Evolutionary conservation across 30 jellyfish, hydroid and myxozoan genomes (phyloP).

Genomic region (Pelagia noctiluca): DNA sequence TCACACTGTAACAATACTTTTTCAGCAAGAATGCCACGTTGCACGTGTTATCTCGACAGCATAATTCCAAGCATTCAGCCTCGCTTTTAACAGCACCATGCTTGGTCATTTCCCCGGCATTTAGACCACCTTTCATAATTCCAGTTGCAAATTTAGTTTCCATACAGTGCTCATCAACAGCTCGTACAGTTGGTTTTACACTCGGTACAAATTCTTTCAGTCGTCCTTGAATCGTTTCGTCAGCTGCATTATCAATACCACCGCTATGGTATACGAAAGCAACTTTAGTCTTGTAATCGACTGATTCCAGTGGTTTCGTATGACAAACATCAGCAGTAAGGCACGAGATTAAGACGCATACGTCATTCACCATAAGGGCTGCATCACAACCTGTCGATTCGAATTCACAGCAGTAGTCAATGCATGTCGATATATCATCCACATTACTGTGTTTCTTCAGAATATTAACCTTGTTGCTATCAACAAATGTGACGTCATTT

Average conservation of each 20-base stretch:
- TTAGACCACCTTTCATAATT: constrained; percentile 74
- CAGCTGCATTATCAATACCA: background rate
- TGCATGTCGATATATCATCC: constrained; percentile 53
- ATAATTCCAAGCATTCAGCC: constrained; percentile 61
- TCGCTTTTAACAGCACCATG: constrained; percentile 69
- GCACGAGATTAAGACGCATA: constrained; percentile 82
- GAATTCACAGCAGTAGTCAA: constrained; percentile 76
- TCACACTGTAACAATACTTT: constrained; percentile 80
- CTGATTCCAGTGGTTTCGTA: constrained; percentile 10
- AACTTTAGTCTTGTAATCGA: constrained; percentile 13
- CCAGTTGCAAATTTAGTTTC: constrained; percentile 42
- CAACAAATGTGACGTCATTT: constrained; percentile 44
- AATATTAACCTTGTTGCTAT: constrained; percentile 61
- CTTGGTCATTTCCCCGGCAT: constrained; percentile 75
- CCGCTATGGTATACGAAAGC: constrained; percentile 39
- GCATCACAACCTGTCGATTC: constrained; percentile 77
- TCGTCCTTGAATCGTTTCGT: background rate
- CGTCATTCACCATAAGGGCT: constrained; percentile 64
- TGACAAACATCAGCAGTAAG: constrained; percentile 14
- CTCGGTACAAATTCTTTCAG: too few relatives aligned
- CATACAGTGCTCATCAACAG: constrained; percentile 18
- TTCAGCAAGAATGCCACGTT: constrained; percentile 77
- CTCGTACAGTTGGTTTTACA: too few relatives aligned
- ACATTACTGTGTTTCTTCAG: constrained; percentile 61
- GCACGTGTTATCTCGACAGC: constrained; percentile 79